phyloP scores from a whole-genome alignment of 2,888 invertebrate genomes.

The Aphrophora alni region DNA sequence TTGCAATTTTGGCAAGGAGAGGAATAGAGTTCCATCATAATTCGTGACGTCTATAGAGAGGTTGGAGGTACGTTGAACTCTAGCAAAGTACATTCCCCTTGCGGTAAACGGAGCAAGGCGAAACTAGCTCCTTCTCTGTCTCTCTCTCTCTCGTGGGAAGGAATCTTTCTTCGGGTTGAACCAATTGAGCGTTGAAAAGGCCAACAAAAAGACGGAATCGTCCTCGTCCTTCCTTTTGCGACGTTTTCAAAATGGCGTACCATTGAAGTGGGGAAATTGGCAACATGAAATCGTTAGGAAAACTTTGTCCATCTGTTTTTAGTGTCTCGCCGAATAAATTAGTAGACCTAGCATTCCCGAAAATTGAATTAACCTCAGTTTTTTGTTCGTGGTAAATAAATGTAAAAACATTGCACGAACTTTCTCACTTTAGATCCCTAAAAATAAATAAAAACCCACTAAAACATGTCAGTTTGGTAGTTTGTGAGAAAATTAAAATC shows the following conservation, averaged over 20 bases:
- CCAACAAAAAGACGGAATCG: not conserved
- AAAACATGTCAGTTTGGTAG: too few relatives aligned
- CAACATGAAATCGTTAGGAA: too few relatives aligned
- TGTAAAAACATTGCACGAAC: too few relatives aligned
- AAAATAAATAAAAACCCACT: too few relatives aligned
- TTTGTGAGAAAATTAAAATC: too few relatives aligned
- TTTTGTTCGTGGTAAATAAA: too few relatives aligned
- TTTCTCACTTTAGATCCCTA: too few relatives aligned
- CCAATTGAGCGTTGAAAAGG: conserved; percentile 1
- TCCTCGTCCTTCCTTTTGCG: not conserved
- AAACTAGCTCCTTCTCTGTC: not conserved
- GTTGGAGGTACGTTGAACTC: not conserved
- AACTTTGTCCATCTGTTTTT: too few relatives aligned
- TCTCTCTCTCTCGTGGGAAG: not conserved
- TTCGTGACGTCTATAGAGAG: not conserved
- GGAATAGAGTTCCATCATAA: not conserved
- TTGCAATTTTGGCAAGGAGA: not conserved
- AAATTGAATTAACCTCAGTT: too few relatives aligned
- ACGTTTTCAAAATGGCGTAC: not conserved
- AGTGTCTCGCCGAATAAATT: too few relatives aligned
- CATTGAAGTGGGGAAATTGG: too few relatives aligned
- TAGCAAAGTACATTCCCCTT: not conserved
- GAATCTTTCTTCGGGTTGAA: not conserved
- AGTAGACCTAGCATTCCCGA: too few relatives aligned
- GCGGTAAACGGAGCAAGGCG: conserved; percentile 1